Evolutionary conservation across 2,113 vertebrate genomes (phyloP).

Genomic region (Nesogale talazaci): DNA sequence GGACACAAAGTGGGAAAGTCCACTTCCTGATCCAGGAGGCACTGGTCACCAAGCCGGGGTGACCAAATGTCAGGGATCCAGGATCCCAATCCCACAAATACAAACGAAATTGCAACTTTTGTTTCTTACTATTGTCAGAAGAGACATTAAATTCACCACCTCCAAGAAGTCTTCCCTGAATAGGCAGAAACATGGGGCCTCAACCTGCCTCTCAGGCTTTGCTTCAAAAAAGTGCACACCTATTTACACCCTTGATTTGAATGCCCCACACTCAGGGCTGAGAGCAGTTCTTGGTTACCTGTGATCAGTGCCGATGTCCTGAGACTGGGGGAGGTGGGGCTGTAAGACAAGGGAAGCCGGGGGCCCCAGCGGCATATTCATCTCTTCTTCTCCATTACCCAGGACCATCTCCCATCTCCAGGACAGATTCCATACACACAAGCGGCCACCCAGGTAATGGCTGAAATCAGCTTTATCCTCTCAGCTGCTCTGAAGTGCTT

Average conservation of each 20-base stretch:
- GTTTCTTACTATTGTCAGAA: neutral
- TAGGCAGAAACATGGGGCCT: neutral
- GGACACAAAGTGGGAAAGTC: neutral
- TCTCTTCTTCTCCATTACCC: neutral
- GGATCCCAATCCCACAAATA: neutral
- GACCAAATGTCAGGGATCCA: neutral
- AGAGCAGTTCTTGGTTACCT: neutral
- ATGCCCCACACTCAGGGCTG: neutral
- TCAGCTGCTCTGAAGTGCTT: slow-evolving; percentile 50
- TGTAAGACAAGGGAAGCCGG: neutral
- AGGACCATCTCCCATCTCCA: neutral
- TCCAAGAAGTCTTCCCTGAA: slow-evolving; percentile 21
- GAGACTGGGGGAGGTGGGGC: neutral
- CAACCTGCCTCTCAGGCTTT: neutral
- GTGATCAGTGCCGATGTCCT: neutral
- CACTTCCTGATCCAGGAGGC: neutral
- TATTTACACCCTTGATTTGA: neutral
- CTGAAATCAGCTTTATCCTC: slow-evolving; percentile 52
- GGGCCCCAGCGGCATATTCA: neutral
- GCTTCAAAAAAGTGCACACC: neutral
- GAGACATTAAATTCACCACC: neutral
- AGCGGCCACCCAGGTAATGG: slow-evolving; percentile 32
- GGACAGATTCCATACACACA: neutral
- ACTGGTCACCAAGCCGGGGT: neutral
- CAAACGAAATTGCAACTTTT: neutral